These are phyloP conservation scores for Brenthis hecate DNA, from an alignment of 2,888 invertebrate species.

Conservation along the genomic window DNA sequence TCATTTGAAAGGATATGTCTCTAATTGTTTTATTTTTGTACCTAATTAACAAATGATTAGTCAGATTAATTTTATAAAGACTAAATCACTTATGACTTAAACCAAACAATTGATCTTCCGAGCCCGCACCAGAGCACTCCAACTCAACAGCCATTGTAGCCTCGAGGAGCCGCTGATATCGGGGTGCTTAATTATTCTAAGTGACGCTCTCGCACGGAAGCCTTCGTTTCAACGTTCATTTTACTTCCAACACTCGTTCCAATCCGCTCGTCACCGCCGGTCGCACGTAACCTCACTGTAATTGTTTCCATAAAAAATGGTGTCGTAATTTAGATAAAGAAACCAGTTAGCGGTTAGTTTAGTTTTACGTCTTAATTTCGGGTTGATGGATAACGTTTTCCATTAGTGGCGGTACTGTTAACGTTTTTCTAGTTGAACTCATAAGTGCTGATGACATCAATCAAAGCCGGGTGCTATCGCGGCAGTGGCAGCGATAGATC, in stretches of 20 bases:
- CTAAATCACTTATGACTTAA: constrained; percentile 39
- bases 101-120: constrained; percentile 51
- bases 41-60: not conserved
- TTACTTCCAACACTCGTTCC: constrained; percentile 45
- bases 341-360: constrained; percentile 45
- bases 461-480: constrained; percentile 62
- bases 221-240: constrained; percentile 36
- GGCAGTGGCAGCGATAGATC: constrained; percentile 71
- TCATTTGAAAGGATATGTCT: not conserved
- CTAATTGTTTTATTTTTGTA: not conserved
- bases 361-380: constrained; percentile 62
- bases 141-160: constrained; percentile 68
- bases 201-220: constrained; percentile 45
- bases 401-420: constrained; percentile 72
- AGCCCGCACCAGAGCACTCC: constrained; percentile 60
- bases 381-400: constrained; percentile 71
- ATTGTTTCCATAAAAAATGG: constrained; percentile 62
- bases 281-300: constrained; percentile 44
- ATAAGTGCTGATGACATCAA: constrained; percentile 71
- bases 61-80: not conserved
- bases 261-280: constrained; percentile 42
- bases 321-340: constrained; percentile 62
- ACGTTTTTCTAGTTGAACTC: constrained; percentile 61
- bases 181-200: constrained; percentile 63
- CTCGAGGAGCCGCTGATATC: constrained; percentile 51